phyloP scores from a whole-genome alignment of 2,888 invertebrate species.

The Hyalella azteca region DNA sequence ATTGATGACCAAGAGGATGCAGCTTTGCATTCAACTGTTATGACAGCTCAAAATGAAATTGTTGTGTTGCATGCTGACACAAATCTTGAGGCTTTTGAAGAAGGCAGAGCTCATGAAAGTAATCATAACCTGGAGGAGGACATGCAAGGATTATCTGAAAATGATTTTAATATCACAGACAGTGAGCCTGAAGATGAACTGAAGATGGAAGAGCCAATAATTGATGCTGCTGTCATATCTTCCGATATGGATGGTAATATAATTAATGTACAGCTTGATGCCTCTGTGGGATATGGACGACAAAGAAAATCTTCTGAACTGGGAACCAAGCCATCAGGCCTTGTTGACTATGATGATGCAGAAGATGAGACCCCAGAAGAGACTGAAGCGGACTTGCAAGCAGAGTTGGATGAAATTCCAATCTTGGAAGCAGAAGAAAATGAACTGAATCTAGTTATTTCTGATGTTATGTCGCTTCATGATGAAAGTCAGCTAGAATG shows the following conservation, averaged over 20 bases:
- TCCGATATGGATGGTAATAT: constrained; percentile 4
- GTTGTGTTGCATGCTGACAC: no score
- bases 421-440: no score
- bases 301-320: background rate
- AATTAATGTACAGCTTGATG: background rate
- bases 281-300: background rate
- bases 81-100: no score
- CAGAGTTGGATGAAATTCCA: background rate
- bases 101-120: no score
- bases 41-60: background rate
- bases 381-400: background rate
- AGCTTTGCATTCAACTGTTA: background rate
- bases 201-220: background rate
- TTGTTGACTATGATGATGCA: background rate
- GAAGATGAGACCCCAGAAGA: background rate
- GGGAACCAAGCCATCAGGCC: no score
- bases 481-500: no score
- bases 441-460: background rate
- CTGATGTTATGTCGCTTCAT: background rate
- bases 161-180: background rate
- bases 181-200: constrained; percentile 13
- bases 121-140: background rate
- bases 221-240: background rate
- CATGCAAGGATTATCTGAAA: background rate
- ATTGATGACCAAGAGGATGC: background rate